Evolutionary conservation across 2,888 invertebrate species (phyloP), one percentile per base, ranked within the genome.

Genomic region (Agonopterix alstromeriana): DNA sequence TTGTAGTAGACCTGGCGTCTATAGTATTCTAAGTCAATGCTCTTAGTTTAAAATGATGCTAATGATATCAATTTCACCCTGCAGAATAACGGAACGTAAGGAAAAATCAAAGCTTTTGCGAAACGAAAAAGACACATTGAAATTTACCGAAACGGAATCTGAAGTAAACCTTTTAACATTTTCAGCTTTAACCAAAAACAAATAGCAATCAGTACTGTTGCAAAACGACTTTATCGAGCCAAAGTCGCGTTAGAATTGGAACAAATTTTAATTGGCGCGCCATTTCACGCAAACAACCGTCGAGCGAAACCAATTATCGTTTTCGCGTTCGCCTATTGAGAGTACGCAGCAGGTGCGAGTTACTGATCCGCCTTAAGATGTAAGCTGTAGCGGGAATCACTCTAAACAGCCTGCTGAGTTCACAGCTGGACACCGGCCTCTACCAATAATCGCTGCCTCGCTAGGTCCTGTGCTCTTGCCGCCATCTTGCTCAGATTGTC

Each of bases 231-330:
- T 43, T 46, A 42, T 46, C 48, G 41, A 47, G 12, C 11, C 42
- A 48, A 51, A 41, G 27, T 27, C 27, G 27, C 27, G 27, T 27
- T 46, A 36, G 48, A 40, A 35, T 43, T 12, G 70, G 69, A 77
- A 80, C 77, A 77, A 79, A 77, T 78, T 83, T 82, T 82, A 84
- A 83, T 82, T 78, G 82, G 70, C 65, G 70, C 65, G 66, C 77
- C 73, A 74, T 77, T 82, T 74, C 69, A 74, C 60, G 67, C 77
- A 82, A 83, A 84, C 82, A 82, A 79, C 73, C 72, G 73, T 61
- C 65, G 77, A 79, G 81, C 70, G 81, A 79, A 82, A 82, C 80
- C 84, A 84, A 84, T 84, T 83, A 82, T 79, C 81, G 83, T 79
- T 82, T 78, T 77, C 82, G 73, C 75, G 77, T 79, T 73, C 71